Evolutionary conservation across 92 coral and sea anemone species (phyloP), one percentile per base, ranked within the genome.

Genomic region (Epizoanthus rinbou): DNA sequence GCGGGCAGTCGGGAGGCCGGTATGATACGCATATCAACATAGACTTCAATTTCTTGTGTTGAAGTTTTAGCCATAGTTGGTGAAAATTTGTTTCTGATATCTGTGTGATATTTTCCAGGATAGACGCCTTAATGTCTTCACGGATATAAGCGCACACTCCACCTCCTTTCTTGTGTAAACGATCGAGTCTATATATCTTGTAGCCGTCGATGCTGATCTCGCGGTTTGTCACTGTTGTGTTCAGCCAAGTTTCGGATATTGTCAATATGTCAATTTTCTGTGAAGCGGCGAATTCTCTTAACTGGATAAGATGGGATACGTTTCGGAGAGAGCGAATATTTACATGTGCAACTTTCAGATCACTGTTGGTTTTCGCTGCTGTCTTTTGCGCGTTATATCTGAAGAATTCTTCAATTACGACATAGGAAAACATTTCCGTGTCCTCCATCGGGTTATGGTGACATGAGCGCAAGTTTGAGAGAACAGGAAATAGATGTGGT

Each of bases 1-100:
- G 64, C 17, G 90, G 90, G 78, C 82, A 82, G 43, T 89, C 90
- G 14, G 87, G 87, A 6, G 93, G 93, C 47, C 90, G 85, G 57
- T 84, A 90, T 21, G 90, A 68, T 43, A 86, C 88, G 50, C 91
- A 88, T 8, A 88, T 64, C 7, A 88, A 0, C 31, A 88, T 24
- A 33, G 91, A 88, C 64, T 73, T 72, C 1, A 39, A n/a, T 57
- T 64, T 82, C 75, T 79, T 83, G 74, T 19, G 56, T 68, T 90
- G 93, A 11, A 86, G 58, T 28, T 57, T 70, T 39, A 90, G 43
- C 90, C 90, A 73, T 39, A 90, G 86, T 75, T 82, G 90, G 43
- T 90, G 93, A 65, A 90, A 86, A 59, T 86, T 69, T 3, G 62
- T 23, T 15, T 85, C 89, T 43, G 92, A 86, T 80, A 86, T 81